Evolutionary conservation across 2,888 invertebrate genomes (phyloP).

Genomic region (Drosophila setosimentum): DNA sequence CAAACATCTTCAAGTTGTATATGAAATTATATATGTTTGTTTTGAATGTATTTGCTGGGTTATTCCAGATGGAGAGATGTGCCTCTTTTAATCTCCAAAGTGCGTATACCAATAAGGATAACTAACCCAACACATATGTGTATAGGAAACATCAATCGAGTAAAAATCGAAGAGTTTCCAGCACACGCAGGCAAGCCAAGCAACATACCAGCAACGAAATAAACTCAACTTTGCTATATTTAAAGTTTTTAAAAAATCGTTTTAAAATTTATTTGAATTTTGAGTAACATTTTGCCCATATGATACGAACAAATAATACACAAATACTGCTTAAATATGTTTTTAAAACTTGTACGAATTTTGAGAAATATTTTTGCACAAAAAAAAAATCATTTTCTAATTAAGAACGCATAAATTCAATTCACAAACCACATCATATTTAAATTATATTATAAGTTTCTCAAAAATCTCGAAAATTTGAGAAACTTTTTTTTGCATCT

Average conservation of each 20-base stretch:
- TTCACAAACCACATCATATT: neutral
- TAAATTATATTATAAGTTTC: neutral
- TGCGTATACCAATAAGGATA: neutral
- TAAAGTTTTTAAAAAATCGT: neutral
- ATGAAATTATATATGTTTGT: neutral
- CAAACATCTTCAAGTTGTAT: neutral
- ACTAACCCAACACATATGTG: neutral
- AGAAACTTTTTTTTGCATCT: neutral
- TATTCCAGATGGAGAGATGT: neutral
- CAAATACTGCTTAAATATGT: neutral
- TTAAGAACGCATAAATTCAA: neutral
- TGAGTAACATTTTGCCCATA: neutral
- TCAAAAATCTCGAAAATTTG: neutral
- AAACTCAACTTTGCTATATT: neutral
- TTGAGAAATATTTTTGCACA: neutral
- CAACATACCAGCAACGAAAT: neutral
- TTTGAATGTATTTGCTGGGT: neutral
- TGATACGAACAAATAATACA: neutral
- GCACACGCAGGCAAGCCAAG: too few species aligned
- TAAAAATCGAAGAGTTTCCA: neutral
- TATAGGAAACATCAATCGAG: neutral
- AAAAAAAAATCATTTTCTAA: too few species aligned
- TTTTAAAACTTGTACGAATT: neutral
- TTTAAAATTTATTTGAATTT: too few species aligned
- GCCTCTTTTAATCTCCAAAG: neutral